phyloP scores from a whole-genome alignment of 2,113 vertebrate species.

The Pongo pygmaeus region DNA sequence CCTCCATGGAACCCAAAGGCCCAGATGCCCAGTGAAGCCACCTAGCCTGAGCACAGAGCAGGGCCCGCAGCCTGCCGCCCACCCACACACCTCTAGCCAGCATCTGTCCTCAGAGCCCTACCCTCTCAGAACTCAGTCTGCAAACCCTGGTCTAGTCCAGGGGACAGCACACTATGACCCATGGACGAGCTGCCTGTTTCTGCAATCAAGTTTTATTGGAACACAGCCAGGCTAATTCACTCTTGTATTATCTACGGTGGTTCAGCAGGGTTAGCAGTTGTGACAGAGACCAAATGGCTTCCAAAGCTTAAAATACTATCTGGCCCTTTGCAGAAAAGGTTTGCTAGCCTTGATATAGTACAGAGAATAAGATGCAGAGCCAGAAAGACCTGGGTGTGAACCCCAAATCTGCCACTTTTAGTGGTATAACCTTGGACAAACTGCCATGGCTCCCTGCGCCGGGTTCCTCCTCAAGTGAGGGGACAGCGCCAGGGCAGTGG shows the following conservation, averaged over 20 bases:
- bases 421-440: neutral
- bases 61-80: neutral
- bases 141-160: accelerated
- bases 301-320: accelerated
- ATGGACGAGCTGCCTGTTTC: too few relatives aligned
- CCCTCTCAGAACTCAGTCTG: neutral
- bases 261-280: neutral
- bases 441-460: neutral
- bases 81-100: too few relatives aligned
- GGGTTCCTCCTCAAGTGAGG: neutral
- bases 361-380: neutral
- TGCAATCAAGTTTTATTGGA: accelerated
- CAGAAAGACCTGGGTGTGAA: too few relatives aligned
- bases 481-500: accelerated
- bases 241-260: accelerated
- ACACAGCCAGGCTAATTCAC: accelerated
- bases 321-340: neutral
- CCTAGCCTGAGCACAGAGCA: accelerated
- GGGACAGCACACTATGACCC: neutral
- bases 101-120: neutral
- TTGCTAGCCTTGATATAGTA: neutral
- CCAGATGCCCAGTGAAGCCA: neutral
- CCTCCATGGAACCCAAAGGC: neutral
- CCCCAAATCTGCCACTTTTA: neutral
- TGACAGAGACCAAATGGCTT: accelerated